These are phyloP conservation scores for Glossophaga mutica DNA, from an alignment of 2,797 vertebrate genomes.

Conservation along the genomic window DNA sequence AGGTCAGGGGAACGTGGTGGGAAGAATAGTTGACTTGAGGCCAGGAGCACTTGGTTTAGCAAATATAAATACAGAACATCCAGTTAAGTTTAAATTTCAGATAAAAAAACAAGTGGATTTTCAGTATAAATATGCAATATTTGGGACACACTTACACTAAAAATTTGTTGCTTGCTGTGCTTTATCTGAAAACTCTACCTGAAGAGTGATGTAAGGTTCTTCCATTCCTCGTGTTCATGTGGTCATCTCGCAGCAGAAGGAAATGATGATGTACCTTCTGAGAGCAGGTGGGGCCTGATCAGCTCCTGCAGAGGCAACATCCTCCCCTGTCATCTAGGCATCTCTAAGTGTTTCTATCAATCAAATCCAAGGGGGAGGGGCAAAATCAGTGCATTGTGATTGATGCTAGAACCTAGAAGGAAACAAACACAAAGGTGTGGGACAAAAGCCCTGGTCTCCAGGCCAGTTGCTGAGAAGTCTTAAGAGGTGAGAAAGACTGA, in stretches of 20 bases:
- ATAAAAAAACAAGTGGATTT: background rate
- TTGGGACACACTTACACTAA: background rate
- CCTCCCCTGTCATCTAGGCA: background rate
- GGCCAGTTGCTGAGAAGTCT: background rate
- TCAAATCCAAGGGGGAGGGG: background rate
- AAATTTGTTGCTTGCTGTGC: background rate
- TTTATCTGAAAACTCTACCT: background rate
- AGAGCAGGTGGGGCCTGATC: background rate
- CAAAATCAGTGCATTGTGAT: background rate
- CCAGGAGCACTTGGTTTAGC: background rate
- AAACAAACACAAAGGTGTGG: background rate
- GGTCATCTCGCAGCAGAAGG: background rate
- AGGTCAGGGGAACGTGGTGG: background rate
- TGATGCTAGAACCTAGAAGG: background rate
- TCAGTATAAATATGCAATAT: background rate
- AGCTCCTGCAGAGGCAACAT: background rate
- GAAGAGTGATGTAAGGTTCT: background rate
- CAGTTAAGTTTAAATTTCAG: background rate
- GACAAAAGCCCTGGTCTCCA: no score
- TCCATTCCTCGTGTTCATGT: background rate
- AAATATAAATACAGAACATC: background rate
- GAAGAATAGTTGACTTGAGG: background rate
- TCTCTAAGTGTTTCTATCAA: background rate
- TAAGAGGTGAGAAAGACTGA: background rate
- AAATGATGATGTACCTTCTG: accelerated